Percentiles rank a stretch among this genome's conserved stretches.
Conservation (phyloP, 2,888 invertebrate genomes). For the Eupsilia transversa region DNA sequence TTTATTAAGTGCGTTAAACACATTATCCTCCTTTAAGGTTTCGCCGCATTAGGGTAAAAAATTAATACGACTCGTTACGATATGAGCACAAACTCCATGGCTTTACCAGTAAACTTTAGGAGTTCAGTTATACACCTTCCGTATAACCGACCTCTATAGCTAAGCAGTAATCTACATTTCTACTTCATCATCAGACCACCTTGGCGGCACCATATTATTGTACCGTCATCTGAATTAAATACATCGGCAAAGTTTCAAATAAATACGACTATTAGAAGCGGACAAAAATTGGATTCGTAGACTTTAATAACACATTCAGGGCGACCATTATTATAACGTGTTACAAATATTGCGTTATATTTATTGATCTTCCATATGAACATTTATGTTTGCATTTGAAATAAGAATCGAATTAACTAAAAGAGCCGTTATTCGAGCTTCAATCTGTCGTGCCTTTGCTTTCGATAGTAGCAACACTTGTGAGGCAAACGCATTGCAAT, state of each 20-base stretch:
- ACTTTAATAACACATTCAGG: not conserved
- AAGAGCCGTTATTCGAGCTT: not conserved
- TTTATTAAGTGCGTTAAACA: too few relatives aligned
- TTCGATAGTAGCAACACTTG: slow-evolving; percentile 23
- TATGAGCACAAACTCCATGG: not conserved
- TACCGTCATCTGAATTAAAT: not conserved
- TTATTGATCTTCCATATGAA: not conserved
- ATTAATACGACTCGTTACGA: not conserved
- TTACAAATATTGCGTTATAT: too few relatives aligned
- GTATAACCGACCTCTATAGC: not conserved
- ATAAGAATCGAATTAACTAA: not conserved
- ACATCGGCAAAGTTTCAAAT: not conserved
- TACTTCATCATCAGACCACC: too few relatives aligned
- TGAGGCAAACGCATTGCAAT: slow-evolving; percentile 22
- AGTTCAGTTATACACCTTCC: not conserved
- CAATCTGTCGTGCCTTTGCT: slow-evolving; percentile 15
- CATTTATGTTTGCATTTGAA: not conserved
- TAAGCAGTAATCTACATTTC: not conserved
- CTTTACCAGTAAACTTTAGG: not conserved
- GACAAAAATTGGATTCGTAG: too few relatives aligned
- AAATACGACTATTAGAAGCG: not conserved
- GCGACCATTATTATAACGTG: too few relatives aligned
- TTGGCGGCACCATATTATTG: not conserved
- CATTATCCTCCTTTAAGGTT: too few relatives aligned
- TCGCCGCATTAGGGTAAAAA: not conserved